Evolutionary conservation across 2,888 invertebrate genomes (phyloP).

Genomic region (Pristionchus mayeri): DNA sequence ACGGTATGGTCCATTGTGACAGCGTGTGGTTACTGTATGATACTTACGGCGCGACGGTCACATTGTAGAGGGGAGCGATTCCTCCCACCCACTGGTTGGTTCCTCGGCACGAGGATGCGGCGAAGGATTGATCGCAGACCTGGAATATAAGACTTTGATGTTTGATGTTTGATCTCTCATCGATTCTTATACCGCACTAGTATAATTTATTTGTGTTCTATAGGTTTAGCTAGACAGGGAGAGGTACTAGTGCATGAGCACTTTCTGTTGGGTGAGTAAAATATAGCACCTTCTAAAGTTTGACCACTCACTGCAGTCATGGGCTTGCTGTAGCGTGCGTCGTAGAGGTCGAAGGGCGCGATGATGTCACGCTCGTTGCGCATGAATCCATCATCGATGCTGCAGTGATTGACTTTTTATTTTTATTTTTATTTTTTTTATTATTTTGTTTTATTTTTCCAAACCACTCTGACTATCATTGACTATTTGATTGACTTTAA

Average conservation of each 20-base stretch:
- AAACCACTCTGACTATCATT: too few relatives aligned
- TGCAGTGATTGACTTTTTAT: neutral
- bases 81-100: slow-evolving; percentile 74
- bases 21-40: too few relatives aligned
- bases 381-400: slow-evolving; percentile 62
- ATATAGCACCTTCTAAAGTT: neutral
- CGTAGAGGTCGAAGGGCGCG: slow-evolving; percentile 54
- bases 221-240: too few relatives aligned
- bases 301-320: slow-evolving; percentile 56
- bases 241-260: too few relatives aligned
- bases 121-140: slow-evolving; percentile 68
- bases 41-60: slow-evolving; percentile 59
- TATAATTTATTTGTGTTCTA: neutral
- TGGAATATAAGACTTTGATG: slow-evolving; percentile 38
- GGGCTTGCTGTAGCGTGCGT: slow-evolving; percentile 55
- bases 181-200: neutral
- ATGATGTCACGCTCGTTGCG: slow-evolving; percentile 58
- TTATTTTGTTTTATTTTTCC: neutral
- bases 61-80: slow-evolving; percentile 71
- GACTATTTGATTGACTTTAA: too few relatives aligned
- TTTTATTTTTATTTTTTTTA: neutral
- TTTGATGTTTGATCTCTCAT: neutral
- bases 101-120: slow-evolving; percentile 63
- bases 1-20: too few relatives aligned
- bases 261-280: neutral